Evolutionary conservation across 2,113 vertebrate genomes (phyloP), one percentile per base, ranked within the genome.

Genomic region (Thunnus thynnus): DNA sequence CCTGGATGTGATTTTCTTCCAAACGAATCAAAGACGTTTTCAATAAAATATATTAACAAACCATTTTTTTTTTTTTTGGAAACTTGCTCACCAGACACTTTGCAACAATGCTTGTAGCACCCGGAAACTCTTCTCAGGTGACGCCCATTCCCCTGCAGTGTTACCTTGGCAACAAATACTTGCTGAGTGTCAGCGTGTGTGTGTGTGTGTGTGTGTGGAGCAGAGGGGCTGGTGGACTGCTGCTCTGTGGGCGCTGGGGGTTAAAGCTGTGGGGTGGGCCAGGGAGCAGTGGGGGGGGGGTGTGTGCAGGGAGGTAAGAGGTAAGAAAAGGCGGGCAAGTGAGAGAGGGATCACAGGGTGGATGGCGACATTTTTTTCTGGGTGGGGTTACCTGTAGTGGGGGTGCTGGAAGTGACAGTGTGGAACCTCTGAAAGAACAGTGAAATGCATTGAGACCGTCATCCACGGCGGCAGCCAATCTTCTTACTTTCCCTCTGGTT

Each of bases 361-460:
- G 83, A 83, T 52, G 67, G 83, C 54, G 36, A 80, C 79, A 87
- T 71, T 80, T 76, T 84, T 80, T 76, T 84, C 78, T 79, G 86
- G 88, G 85, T 82, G 90, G 93, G 92, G 94, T 95, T 95, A 95
- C 94, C 94, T 96, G 94, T 89, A 86, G 90, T 95, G 94, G 82
- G 93, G 90, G 92, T 94, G 94, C 94, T 92, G 94, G 94, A 82
- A 93, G 94, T 95, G 94, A 95, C 93, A 94, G 90, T 94, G 94
- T 93, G 92, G 92, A 92, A 91, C 89, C 91, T 95, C 94, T 95
- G 95, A 94, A 96, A 95, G 90, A 94, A 95, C 94, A 96, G 93
- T 92, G 94, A 93, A 89, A 94, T 67, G 91, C 86, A 89, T 94
- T 92, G 93, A 96, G 91, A 94, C 88, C 64, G 72, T 88, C 91